A percentile compares a stretch with the other conserved stretches of the same genome.
Conservation (phyloP, 2,888 invertebrate species). For the Mesoligia furuncula region DNA sequence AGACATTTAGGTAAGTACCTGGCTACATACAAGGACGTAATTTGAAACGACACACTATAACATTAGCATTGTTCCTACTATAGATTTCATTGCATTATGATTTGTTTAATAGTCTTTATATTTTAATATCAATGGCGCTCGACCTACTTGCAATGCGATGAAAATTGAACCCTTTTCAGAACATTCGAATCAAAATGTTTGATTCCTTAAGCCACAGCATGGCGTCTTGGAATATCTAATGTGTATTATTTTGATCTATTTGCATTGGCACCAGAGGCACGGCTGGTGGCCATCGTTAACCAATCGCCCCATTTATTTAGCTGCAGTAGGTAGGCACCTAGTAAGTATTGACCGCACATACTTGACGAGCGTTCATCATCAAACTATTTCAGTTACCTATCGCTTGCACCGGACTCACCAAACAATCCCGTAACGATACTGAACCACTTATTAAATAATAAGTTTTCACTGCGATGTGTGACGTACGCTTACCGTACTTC, state of each 20-base stretch:
- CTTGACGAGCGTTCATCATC: constrained; percentile 6
- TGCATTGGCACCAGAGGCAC: constrained; percentile 20
- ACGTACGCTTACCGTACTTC: no score
- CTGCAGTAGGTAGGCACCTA: constrained; percentile 3
- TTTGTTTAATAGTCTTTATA: neutral
- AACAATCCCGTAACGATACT: neutral
- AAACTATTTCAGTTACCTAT: constrained; percentile 49
- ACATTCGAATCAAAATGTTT: no score
- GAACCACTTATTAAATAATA: constrained; percentile 11
- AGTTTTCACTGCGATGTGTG: neutral
- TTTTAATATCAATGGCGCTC: neutral
- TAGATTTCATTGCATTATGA: neutral
- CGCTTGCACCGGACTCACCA: neutral
- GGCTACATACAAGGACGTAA: neutral
- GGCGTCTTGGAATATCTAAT: neutral
- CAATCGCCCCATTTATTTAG: constrained; percentile 43
- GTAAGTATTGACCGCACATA: constrained; percentile 1
- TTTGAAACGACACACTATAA: constrained; percentile 23
- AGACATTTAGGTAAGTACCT: neutral
- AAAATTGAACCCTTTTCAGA: neutral
- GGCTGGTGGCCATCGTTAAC: constrained; percentile 26
- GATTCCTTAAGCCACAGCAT: neutral
- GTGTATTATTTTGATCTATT: constrained; percentile 38
- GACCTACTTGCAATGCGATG: neutral
- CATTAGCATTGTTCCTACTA: constrained; percentile 9